Evolutionary conservation across 2,113 vertebrate species (phyloP).

Genomic region (Hyaena hyaena): DNA sequence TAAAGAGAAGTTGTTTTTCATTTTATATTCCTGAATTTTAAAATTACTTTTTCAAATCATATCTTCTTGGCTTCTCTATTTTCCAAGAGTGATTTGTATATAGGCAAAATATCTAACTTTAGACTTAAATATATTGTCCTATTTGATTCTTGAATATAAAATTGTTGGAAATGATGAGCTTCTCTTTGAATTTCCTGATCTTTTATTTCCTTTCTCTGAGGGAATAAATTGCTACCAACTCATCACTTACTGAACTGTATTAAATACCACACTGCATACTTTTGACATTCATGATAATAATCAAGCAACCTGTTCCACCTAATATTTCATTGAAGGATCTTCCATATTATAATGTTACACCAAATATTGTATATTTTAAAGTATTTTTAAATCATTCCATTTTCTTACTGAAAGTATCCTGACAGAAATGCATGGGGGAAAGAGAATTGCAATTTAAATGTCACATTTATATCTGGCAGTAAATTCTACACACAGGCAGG

Average conservation of each 20-base stretch:
- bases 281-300: conserved; percentile 55
- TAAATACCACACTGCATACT: not conserved
- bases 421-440: conserved; percentile 69
- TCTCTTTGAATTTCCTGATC: not conserved
- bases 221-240: not conserved
- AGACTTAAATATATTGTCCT: not conserved
- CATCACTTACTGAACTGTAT: not conserved
- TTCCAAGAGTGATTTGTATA: not conserved
- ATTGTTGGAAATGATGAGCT: not conserved
- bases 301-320: not conserved
- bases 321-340: conserved; percentile 59
- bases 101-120: not conserved
- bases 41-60: not conserved
- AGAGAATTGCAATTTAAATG: conserved; percentile 78
- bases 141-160: not conserved
- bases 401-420: conserved; percentile 71
- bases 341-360: conserved; percentile 66
- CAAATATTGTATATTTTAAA: conserved; percentile 69
- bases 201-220: conserved; percentile 7
- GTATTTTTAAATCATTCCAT: conserved; percentile 71
- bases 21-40: not conserved
- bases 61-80: not conserved
- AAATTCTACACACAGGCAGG: conserved; percentile 27
- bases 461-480: conserved; percentile 67
- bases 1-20: not conserved